Evolutionary conservation across 2,797 vertebrate species (phyloP), one percentile per base, ranked within the genome.

Genomic region (Sternarchorhynchus goeldii): DNA sequence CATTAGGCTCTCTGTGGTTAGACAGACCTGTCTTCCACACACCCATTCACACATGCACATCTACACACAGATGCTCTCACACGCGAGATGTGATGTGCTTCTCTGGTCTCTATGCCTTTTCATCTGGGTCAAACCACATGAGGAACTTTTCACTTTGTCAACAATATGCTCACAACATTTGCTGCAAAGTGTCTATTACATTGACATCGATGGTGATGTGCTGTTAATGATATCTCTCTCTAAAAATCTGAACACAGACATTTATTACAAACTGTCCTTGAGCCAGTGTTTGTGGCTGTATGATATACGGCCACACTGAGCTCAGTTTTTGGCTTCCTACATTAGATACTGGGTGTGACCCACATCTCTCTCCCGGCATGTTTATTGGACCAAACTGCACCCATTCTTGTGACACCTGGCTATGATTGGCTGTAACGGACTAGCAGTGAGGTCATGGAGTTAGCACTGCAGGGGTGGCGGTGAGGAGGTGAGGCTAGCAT

Each of bases 51-150:
- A 83, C 60, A 81, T 45, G 41, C 84, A 83, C 55, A 87, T 80
- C 64, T 79, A 81, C 73, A 80, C 75, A 85, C 80, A 50, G 45
- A 50, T 50, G 45, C 45, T 50, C 71, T 81, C 58, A 29, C 39
- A 89, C 6, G 29, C 68, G 73, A 68, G 82, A 86, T 87, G 82
- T 79, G 81, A 76, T 73, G 81, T 85, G 73, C 88, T 87, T 89
- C 63, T 45, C 56, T 83, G 18, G 8, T 71, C n/a, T 77, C 34
- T 69, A 10, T 55, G 12, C 71, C 14, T 55, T 69, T 66, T 75
- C n/a, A 74, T 85, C 53, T 74, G 53, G 68, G 73, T 73, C 79
- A 81, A 78, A 81, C 63, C 72, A 73, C 68, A 41, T 36, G 17
- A 57, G 39, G 66, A 75, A 2, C 5, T 31, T 73, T 82, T 75